phyloP scores from a whole-genome alignment of 2,888 invertebrate genomes.

The Mimumesa dahlbomi region DNA sequence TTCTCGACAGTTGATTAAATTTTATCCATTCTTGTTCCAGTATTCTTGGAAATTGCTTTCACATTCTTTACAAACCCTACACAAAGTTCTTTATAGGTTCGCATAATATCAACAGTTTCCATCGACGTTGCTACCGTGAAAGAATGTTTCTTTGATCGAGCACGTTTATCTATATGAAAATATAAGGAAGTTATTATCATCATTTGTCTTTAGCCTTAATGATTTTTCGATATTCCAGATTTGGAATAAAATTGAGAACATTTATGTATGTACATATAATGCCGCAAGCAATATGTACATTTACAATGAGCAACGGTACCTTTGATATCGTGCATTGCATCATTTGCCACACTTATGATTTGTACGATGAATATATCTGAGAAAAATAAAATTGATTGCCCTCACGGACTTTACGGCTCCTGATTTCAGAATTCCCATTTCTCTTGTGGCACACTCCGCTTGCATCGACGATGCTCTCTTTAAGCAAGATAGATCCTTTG shows the following conservation, averaged over 20 bases:
- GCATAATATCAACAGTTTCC: background rate
- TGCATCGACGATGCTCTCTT: slow-evolving; percentile 51
- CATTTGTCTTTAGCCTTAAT: too few relatives aligned
- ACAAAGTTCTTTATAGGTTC: background rate
- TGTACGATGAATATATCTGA: slow-evolving; percentile 23
- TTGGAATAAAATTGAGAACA: too few relatives aligned
- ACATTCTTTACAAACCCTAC: background rate
- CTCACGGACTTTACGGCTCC: slow-evolving; percentile 29
- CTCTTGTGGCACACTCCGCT: slow-evolving; percentile 49
- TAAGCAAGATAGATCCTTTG: slow-evolving; percentile 51
- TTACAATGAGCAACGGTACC: too few relatives aligned
- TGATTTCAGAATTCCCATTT: slow-evolving; percentile 57
- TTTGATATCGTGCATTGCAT: background rate
- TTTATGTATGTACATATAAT: too few relatives aligned
- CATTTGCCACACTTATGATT: slow-evolving; percentile 31
- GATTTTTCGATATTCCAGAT: too few relatives aligned
- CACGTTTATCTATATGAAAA: too few relatives aligned
- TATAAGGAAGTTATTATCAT: too few relatives aligned
- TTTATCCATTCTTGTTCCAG: slow-evolving; percentile 9
- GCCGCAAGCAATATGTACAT: too few relatives aligned
- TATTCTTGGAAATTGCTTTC: slow-evolving; percentile 6
- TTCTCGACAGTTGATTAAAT: slow-evolving; percentile 4
- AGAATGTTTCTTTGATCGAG: background rate
- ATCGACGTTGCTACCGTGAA: background rate
- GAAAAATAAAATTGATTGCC: slow-evolving; percentile 45